Conservation (phyloP, 2,113 vertebrate genomes). For the Potamarius usumacintae region DNA sequence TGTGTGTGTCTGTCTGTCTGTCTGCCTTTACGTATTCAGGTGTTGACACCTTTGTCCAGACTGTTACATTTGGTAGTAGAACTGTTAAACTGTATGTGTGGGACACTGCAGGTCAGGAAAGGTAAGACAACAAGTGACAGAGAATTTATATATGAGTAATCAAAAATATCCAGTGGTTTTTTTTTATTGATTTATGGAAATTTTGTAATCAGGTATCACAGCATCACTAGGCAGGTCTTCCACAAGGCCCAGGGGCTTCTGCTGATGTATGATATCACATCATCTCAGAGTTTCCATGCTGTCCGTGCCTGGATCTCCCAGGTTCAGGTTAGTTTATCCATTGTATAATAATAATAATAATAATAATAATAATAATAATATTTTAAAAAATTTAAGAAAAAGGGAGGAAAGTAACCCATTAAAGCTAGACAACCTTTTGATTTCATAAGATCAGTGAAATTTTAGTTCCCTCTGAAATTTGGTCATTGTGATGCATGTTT, state of each 20-base stretch:
- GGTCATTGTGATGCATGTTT: too few relatives aligned
- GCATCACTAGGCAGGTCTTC: conserved; percentile 85
- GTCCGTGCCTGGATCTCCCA: conserved; percentile 85
- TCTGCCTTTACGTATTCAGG: conserved; percentile 68
- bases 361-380: neutral
- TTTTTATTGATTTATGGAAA: conserved; percentile 10
- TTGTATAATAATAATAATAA: neutral
- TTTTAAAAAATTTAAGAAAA: neutral
- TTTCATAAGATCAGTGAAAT: too few relatives aligned
- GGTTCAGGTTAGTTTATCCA: conserved; percentile 75
- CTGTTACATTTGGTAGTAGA: conserved; percentile 76
- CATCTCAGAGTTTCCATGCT: conserved; percentile 73
- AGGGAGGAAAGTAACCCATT: fast-evolving
- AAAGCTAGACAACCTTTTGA: neutral
- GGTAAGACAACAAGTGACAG: conserved; percentile 68
- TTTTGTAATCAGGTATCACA: conserved; percentile 80
- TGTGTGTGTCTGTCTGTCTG: conserved; percentile 34
- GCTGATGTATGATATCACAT: conserved; percentile 92
- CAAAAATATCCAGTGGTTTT: neutral
- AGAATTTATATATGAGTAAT: neutral
- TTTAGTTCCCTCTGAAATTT: too few relatives aligned
- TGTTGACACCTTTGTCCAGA: conserved; percentile 83
- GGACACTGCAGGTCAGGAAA: conserved; percentile 96
- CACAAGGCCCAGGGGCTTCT: conserved; percentile 86
- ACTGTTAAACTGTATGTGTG: conserved; percentile 81